Base-by-base conservation (phyloP, 2,888 invertebrate species). In the Hemithea aestivaria region DNA sequence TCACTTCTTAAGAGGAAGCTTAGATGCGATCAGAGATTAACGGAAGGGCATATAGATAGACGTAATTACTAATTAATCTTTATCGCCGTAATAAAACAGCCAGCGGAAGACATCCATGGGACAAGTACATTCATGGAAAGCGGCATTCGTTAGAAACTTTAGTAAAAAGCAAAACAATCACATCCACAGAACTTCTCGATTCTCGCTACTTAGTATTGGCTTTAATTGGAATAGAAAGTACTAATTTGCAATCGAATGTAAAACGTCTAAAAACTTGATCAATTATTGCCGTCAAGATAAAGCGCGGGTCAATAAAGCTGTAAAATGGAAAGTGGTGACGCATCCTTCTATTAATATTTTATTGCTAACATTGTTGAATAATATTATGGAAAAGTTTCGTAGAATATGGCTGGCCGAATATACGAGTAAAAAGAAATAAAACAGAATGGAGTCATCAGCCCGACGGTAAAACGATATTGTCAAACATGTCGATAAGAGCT, bases 111-210 rank as follows among this genome's bases (percentile, higher is more conserved):
- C 40, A 42, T 35, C 24, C 23, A 40, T 45, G 45, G 34, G 35
- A 48, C 48, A 35, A 52, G 38, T 56, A 35, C 56, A 54, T 52
- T 51, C 42, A 41, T 45, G 45, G 57, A 56, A 51, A 52, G 44
- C 48, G 23, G 28, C 28, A 51, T 51, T 47, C 40, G 36, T 46
- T 41, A 30, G 36, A 46, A 51, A 38, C 47, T 42, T 63, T 62
- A 56, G 55, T 50, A 68, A 69, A 62, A 69, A 63, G 49, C 44
- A 51, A 55, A 57, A 70, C 67, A 67, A 72, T 66, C 49, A 48
- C 45, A 46, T 45, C 40, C 42, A 49, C 42, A 41, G 31, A 51
- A 53, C 48, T 49, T 53, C 52, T 12, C 23, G 20, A 11, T 22
- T 42, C 40, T 39, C 27, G n/a, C n/a, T n/a, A 35, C 16, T 40